phyloP scores from a whole-genome alignment of 2,888 invertebrate species.

The Leptinotarsa juncta region DNA sequence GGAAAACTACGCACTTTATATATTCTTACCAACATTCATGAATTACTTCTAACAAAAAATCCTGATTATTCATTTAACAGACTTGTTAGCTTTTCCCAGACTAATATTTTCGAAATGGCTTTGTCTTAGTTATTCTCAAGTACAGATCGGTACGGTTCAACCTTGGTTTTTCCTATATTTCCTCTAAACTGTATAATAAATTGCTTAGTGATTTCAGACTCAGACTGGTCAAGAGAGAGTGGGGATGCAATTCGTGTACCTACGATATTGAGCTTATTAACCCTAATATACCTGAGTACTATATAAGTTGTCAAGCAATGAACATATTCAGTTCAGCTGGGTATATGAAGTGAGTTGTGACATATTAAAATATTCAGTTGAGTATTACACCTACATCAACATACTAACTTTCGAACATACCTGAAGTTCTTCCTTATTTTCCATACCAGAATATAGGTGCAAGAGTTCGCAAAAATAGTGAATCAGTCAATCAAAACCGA shows the following conservation, averaged over 20 bases:
- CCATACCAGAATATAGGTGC: constrained; percentile 17
- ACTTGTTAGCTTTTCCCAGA: no score
- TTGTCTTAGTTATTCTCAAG: no score
- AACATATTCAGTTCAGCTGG: not conserved
- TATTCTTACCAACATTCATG: no score
- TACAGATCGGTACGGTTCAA: no score
- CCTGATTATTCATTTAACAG: no score
- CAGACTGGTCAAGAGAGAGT: constrained; percentile 10
- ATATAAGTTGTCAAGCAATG: not conserved
- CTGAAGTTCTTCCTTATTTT: not conserved
- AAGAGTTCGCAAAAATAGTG: constrained; percentile 18
- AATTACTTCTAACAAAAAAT: no score
- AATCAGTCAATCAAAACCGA: constrained; percentile 50
- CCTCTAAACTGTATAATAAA: no score
- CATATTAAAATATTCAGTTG: not conserved
- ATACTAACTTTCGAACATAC: not conserved
- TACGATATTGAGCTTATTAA: not conserved
- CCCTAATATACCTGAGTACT: not conserved
- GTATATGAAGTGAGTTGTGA: not conserved
- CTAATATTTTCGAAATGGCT: no score
- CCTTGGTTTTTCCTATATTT: no score
- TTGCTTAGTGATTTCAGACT: no score
- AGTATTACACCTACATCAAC: not conserved
- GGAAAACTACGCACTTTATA: no score
- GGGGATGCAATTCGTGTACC: constrained; percentile 1